These are phyloP conservation scores for Cordylochernes scorpioides DNA, from an alignment of 2,888 invertebrate species.

Conservation along the genomic window DNA sequence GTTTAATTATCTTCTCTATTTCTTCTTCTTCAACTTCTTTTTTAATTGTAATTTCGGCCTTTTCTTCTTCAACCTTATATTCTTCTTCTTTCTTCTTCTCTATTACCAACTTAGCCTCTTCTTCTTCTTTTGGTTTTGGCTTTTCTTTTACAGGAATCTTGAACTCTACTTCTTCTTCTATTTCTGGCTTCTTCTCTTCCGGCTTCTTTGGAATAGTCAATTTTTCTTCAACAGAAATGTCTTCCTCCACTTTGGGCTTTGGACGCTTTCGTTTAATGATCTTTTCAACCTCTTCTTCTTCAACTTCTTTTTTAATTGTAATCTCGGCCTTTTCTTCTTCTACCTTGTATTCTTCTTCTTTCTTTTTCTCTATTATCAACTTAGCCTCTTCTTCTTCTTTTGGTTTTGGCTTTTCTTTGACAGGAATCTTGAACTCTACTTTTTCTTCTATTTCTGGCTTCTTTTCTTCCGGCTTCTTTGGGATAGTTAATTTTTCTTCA, in stretches of 20 bases:
- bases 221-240: conserved; percentile 7
- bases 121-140: conserved; percentile 1
- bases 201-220: conserved; percentile 6
- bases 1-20: conserved; percentile 21
- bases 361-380: conserved; percentile 3
- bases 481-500: conserved; percentile 11
- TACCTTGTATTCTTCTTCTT: conserved; percentile 7
- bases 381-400: conserved; percentile 4
- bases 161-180: conserved; percentile 13
- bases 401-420: conserved; percentile 1
- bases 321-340: conserved; percentile 15
- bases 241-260: conserved; percentile 6
- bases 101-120: background rate
- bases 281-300: conserved; percentile 15
- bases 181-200: conserved; percentile 17
- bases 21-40: conserved; percentile 1
- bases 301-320: conserved; percentile 10
- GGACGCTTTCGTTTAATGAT: conserved; percentile 6
- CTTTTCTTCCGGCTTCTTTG: conserved; percentile 25
- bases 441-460: conserved; percentile 3
- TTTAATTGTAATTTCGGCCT: conserved; percentile 4
- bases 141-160: conserved; percentile 3
- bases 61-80: conserved; percentile 5
- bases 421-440: conserved; percentile 5
- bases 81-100: background rate